Evolutionary conservation across 2,113 vertebrate genomes (phyloP).

Genomic region (Lagopus leucura): DNA sequence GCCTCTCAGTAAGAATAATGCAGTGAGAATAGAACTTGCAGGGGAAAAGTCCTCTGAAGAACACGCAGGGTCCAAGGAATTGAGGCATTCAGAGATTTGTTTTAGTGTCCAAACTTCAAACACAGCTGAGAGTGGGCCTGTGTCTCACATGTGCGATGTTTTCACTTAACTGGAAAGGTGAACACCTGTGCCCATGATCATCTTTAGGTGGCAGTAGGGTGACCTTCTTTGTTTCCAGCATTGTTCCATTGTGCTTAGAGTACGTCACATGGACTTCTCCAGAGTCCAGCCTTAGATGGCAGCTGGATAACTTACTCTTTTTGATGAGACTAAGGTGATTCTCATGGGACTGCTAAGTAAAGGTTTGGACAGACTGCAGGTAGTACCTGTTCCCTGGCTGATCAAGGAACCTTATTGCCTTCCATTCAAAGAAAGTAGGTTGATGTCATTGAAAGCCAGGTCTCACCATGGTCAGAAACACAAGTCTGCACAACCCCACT

Average conservation of each 20-base stretch:
- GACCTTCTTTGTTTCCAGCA: background rate
- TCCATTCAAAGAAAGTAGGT: background rate
- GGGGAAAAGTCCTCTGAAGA: background rate
- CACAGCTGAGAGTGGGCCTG: background rate
- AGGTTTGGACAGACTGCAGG: background rate
- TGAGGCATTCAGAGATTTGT: background rate
- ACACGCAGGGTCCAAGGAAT: background rate
- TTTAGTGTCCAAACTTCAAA: background rate
- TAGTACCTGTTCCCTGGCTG: background rate
- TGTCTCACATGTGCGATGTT: background rate
- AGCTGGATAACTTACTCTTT: background rate
- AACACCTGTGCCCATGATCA: background rate
- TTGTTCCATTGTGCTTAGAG: background rate
- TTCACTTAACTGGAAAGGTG: background rate
- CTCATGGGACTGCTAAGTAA: background rate
- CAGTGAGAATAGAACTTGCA: accelerated
- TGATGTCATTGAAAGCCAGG: background rate
- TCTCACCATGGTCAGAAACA: background rate
- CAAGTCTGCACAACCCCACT: background rate
- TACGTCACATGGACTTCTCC: background rate
- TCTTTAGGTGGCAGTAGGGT: background rate
- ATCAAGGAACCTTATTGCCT: background rate
- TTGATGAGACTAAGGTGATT: background rate
- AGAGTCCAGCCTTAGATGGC: background rate
- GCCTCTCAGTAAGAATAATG: background rate